phyloP scores from a whole-genome alignment of 2,113 vertebrate species.

The Psittacara wagleri region DNA sequence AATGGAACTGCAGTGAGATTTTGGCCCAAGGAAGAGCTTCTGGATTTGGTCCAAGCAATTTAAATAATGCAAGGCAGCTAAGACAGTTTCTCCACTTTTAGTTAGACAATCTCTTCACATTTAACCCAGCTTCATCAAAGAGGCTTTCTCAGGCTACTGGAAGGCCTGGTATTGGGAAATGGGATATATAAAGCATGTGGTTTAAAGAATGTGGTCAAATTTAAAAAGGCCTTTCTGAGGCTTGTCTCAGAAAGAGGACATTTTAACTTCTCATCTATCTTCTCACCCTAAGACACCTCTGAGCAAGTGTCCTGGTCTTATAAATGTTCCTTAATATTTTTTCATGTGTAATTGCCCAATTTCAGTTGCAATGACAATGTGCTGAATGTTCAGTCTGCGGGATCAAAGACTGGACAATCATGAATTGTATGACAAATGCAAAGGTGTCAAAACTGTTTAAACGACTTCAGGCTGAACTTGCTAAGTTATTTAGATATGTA shows the following conservation, averaged over 20 bases:
- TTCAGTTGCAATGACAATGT: background rate
- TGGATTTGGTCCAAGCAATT: background rate
- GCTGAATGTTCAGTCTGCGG: background rate
- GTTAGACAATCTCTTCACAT: background rate
- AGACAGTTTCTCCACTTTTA: background rate
- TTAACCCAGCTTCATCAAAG: background rate
- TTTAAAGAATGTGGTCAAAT: background rate
- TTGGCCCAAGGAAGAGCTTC: background rate
- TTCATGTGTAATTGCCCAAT: rapidly evolving
- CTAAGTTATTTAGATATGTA: background rate
- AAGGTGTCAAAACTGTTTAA: background rate
- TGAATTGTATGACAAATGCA: background rate
- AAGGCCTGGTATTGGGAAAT: background rate
- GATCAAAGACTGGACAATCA: background rate
- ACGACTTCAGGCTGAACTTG: background rate
- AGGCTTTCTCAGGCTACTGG: background rate
- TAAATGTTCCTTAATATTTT: background rate
- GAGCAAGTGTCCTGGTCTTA: background rate
- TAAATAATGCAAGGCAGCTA: background rate
- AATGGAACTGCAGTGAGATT: background rate
- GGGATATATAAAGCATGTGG: background rate
- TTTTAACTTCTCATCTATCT: background rate
- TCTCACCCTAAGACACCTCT: background rate
- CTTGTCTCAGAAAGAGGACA: background rate
- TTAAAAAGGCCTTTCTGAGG: background rate